A percentile compares a stretch with the other conserved stretches of the same genome.
Conservation (phyloP, 2,888 invertebrate genomes). For the Nymphalis urticae region DNA sequence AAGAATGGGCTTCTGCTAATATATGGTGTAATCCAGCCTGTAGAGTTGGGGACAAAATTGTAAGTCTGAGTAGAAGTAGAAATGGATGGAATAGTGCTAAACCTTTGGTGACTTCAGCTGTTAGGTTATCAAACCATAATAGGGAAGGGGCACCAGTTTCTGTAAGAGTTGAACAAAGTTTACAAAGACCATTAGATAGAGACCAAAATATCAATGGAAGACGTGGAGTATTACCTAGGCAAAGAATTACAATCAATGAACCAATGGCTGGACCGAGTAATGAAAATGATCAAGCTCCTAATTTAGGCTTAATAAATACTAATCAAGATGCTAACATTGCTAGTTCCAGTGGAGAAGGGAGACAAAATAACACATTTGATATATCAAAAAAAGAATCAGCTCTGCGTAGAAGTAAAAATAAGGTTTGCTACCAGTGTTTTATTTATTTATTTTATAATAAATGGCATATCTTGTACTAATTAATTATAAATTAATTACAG, state of each 20-base stretch:
- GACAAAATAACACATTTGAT: slow-evolving; percentile 53
- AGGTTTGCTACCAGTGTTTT: slow-evolving; percentile 46
- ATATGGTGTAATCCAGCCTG: slow-evolving; percentile 98
- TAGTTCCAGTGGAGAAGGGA: slow-evolving; percentile 52
- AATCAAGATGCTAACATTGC: slow-evolving; percentile 47
- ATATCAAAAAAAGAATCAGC: slow-evolving; percentile 61
- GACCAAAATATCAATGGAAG: slow-evolving; percentile 89
- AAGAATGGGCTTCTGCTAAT: slow-evolving; percentile 90
- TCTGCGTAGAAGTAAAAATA: slow-evolving; percentile 67
- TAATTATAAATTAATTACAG: slow-evolving; percentile 51
- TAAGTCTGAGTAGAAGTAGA: slow-evolving; percentile 86
- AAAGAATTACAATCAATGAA: slow-evolving; percentile 56
- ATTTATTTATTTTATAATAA: not conserved
- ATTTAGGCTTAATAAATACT: slow-evolving; percentile 45
- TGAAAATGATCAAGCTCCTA: slow-evolving; percentile 49
- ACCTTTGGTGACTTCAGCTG: slow-evolving; percentile 80
- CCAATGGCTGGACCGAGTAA: slow-evolving; percentile 76
- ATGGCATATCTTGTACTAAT: not conserved
- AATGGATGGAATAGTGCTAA: slow-evolving; percentile 78
- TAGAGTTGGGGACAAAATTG: slow-evolving; percentile 87
- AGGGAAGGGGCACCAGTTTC: slow-evolving; percentile 74
- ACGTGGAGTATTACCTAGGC: slow-evolving; percentile 80
- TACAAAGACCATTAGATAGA: slow-evolving; percentile 79
- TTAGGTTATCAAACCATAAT: slow-evolving; percentile 67
- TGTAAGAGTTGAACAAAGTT: slow-evolving; percentile 74